A percentile compares a stretch with the other conserved stretches of the same genome.
phyloP scores from a whole-genome alignment of 2,888 invertebrate species.

The Rhamnusium bicolor region DNA sequence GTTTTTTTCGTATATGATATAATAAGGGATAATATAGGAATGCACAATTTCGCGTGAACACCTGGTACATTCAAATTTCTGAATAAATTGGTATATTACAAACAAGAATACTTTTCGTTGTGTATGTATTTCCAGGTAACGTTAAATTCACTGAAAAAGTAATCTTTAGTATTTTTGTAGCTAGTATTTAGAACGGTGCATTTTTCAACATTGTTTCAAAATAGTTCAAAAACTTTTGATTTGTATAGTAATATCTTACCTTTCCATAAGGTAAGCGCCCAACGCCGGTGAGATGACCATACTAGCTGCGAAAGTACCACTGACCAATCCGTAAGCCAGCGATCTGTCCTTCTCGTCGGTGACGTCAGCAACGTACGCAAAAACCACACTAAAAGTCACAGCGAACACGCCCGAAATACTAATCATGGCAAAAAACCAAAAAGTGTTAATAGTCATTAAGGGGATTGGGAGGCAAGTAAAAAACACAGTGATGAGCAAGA shows the following conservation, averaged over 20 bases:
- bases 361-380: conserved; percentile 99
- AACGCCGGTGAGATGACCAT: conserved; percentile 98
- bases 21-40: too few species aligned
- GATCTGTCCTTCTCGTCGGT: conserved; percentile 97
- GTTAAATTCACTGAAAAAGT: too few species aligned
- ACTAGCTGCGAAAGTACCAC: conserved; percentile 98
- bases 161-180: too few species aligned
- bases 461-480: conserved; percentile 99
- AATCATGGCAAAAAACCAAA: conserved; percentile 96
- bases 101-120: too few species aligned
- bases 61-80: too few species aligned
- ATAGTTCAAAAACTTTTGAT: too few species aligned
- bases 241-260: conserved; percentile 66
- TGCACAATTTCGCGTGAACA: too few species aligned
- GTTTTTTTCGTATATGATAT: too few species aligned
- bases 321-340: conserved; percentile 94
- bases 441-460: conserved; percentile 98
- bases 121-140: too few species aligned
- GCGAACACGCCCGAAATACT: conserved; percentile 99
- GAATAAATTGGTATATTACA: too few species aligned
- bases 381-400: conserved; percentile 99
- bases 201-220: too few species aligned
- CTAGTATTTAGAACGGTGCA: too few species aligned
- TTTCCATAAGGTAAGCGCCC: conserved; percentile 90
- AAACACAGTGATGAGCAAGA: conserved; percentile 97